A percentile compares a stretch with the other conserved stretches of the same genome.
Evolutionary conservation across 2,797 vertebrate species (phyloP).

Genomic region (Amphiprion clarkii): DNA sequence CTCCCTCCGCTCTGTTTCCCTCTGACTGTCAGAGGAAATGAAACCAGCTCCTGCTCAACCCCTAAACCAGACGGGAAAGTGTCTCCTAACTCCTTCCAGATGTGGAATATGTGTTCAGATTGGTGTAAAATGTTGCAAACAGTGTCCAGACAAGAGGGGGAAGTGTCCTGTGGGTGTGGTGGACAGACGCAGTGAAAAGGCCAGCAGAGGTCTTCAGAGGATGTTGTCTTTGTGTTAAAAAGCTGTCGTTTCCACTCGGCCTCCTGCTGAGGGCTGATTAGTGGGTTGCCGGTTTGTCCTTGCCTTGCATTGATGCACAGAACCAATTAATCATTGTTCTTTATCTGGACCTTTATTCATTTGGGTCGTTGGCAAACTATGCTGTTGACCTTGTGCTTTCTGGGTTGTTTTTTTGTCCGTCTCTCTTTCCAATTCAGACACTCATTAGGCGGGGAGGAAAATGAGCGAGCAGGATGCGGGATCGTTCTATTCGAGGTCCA

Average conservation of each 20-base stretch:
- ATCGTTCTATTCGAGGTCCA: slow-evolving; percentile 26
- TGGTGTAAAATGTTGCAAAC: slow-evolving; percentile 52
- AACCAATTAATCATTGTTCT: slow-evolving; percentile 77
- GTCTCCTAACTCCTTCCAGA: slow-evolving; percentile 67
- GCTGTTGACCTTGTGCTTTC: slow-evolving; percentile 67
- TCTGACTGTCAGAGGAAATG: slow-evolving; percentile 68
- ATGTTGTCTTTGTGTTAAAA: slow-evolving; percentile 51
- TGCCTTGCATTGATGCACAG: slow-evolving; percentile 62
- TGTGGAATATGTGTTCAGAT: slow-evolving; percentile 57
- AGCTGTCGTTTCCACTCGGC: slow-evolving; percentile 27
- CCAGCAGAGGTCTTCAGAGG: slow-evolving; percentile 39
- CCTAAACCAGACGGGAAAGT: slow-evolving; percentile 62
- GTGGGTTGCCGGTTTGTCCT: slow-evolving; percentile 64
- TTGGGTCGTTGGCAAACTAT: slow-evolving; percentile 48
- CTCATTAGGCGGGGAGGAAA: slow-evolving; percentile 24
- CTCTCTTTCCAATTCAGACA: slow-evolving; percentile 15
- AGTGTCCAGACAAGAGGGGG: slow-evolving; percentile 44
- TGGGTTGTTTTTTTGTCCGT: slow-evolving; percentile 22
- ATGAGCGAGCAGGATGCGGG: slow-evolving; percentile 15
- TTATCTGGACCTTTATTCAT: slow-evolving; percentile 78
- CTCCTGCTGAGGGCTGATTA: slow-evolving; percentile 53
- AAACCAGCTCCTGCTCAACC: slow-evolving; percentile 50
- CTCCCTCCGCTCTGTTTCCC: slow-evolving; percentile 57
- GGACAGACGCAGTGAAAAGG: slow-evolving; percentile 25
- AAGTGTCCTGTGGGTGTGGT: slow-evolving; percentile 11